Base-by-base conservation (phyloP, 2,888 invertebrate genomes). In the Machimus atricapillus region DNA sequence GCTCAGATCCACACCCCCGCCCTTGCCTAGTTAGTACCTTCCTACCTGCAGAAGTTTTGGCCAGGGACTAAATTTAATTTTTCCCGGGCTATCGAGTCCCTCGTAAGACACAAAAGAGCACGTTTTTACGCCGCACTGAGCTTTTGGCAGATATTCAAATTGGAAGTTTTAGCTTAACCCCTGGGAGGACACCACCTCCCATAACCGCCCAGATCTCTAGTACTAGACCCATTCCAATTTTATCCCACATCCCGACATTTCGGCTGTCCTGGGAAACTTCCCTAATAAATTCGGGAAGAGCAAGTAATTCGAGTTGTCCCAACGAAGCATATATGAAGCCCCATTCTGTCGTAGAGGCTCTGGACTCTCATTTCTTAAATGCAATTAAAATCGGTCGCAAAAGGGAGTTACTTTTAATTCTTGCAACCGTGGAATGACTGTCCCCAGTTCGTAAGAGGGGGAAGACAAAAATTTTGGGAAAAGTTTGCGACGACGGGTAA, bases 71-170 rank as follows among this genome's bases (percentile, higher is more conserved):
- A 78, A 78, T 78, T 78, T 78, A 78, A 78, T 40, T 78, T 78
- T 78, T n/a, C 19, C 78, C 7, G 43, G 78, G 23, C 23, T 78
- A 40, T 43, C 19, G 23, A 16, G 37, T 34, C 43, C 14, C 23
- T 43, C 78, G 43, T 43, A 78, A 78, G 37, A 40, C 40, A 78
- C 40, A 78, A 43, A 78, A 23, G 40, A 46, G 43, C 40, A 78
- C 78, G 40, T 78, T 78, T 78, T 78, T 43, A 40, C 43, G 78
- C 78, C 78, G 78, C 78, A 78, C 78, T 78, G 78, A 78, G 23
- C 43, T 78, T 78, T 78, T 78, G 78, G 78, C 78, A 78, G 23
- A 40, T 43, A 78, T 78, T 78, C 78, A 78, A 78, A 78, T 78
- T 43, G 23, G 16, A 78, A 78, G 78, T 78, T 43, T 78, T 78